Evolutionary conservation across 2,888 invertebrate species (phyloP).

Genomic region (Mesochorus sp.): DNA sequence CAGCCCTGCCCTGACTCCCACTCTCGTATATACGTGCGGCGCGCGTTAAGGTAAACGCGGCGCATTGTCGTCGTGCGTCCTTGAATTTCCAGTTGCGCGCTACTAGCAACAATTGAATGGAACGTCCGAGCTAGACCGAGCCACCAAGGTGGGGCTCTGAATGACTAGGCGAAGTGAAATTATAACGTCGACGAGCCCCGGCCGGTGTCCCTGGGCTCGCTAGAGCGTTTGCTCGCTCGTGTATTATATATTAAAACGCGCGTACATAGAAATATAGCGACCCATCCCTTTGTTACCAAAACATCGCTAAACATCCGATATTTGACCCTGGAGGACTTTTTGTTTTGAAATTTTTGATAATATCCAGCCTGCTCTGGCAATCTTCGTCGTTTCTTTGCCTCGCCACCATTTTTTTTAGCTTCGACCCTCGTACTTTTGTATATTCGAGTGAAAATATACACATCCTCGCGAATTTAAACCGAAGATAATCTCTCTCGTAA

Average conservation of each 20-base stretch:
- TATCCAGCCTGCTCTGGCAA: too few species aligned
- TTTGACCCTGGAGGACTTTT: too few species aligned
- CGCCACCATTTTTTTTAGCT: too few species aligned
- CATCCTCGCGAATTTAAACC: too few species aligned
- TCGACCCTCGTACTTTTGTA: too few species aligned
- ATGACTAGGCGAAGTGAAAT: conserved; percentile 63
- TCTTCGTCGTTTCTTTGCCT: too few species aligned
- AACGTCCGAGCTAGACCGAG: conserved; percentile 63
- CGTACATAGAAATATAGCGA: background rate
- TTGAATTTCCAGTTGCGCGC: conserved; percentile 71
- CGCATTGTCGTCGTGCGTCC: conserved; percentile 69
- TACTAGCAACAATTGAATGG: conserved; percentile 74
- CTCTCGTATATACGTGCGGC: background rate
- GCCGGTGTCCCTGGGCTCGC: background rate
- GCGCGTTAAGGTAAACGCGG: conserved; percentile 51
- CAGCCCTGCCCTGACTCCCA: background rate
- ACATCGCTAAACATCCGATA: too few species aligned
- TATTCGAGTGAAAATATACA: too few species aligned
- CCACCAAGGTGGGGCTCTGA: conserved; percentile 58
- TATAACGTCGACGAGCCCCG: conserved; percentile 60
- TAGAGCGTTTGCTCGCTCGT: background rate
- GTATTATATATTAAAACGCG: too few species aligned
- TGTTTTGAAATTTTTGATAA: too few species aligned
- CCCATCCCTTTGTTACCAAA: too few species aligned
- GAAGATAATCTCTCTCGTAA: too few species aligned